phyloP scores from a whole-genome alignment of 2,113 vertebrate genomes.

The Megaceryle torquata region DNA sequence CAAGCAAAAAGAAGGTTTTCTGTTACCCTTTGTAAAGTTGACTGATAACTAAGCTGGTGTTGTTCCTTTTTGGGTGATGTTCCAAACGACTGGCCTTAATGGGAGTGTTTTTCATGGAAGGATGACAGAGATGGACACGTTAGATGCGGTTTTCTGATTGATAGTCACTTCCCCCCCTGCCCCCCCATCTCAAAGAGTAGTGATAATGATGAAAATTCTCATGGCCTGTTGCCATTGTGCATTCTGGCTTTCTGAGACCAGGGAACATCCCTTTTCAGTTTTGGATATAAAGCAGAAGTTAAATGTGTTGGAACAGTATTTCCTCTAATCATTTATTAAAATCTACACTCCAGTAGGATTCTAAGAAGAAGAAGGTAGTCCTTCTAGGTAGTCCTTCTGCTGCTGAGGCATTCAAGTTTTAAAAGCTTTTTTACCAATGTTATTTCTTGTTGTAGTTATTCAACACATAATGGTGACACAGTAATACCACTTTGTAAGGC shows the following conservation, averaged over 20 bases:
- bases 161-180: not conserved
- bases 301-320: not conserved
- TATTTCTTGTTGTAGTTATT: constrained; percentile 55
- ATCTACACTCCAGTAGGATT: not conserved
- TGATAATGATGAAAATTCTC: not conserved
- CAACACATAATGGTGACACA: not conserved
- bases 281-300: not conserved
- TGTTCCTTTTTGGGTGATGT: not conserved
- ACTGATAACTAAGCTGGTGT: not conserved
- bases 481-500: constrained; percentile 30
- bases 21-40: not conserved
- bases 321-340: not conserved
- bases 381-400: not conserved
- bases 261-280: not conserved
- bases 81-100: not conserved
- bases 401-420: constrained; percentile 1
- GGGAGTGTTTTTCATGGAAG: not conserved
- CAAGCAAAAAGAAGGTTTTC: not conserved
- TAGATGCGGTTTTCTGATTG: not conserved
- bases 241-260: not conserved
- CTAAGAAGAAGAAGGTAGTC: not conserved
- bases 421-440: constrained; percentile 48
- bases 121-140: not conserved
- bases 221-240: not conserved
- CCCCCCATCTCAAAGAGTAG: rapidly evolving